Evolutionary conservation across 2,888 invertebrate genomes (phyloP).

Genomic region (Baccha elongata): DNA sequence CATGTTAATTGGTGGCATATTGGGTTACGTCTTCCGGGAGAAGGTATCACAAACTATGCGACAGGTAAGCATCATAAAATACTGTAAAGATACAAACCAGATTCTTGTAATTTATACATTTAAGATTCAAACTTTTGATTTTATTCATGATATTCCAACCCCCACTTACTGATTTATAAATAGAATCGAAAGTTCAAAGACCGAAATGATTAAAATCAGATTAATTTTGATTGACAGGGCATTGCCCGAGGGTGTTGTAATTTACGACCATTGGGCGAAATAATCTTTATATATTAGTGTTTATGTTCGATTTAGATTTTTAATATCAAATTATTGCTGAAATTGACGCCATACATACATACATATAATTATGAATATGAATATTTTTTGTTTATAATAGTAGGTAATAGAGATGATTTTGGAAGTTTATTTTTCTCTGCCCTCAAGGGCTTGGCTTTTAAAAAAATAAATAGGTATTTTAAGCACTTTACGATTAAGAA

Average conservation of each 20-base stretch:
- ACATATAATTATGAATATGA: too few species aligned
- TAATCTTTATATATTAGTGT: too few species aligned
- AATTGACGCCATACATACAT: too few species aligned
- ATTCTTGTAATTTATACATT: not conserved
- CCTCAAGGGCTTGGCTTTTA: too few species aligned
- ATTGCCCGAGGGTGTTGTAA: not conserved
- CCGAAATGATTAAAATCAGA: not conserved
- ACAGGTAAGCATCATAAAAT: slow-evolving; percentile 80
- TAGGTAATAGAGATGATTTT: too few species aligned
- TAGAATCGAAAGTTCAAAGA: slow-evolving; percentile 21
- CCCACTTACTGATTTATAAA: not conserved
- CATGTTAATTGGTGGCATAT: slow-evolving; percentile 94
- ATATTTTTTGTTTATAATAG: too few species aligned
- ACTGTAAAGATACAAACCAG: not conserved
- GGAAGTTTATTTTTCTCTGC: too few species aligned
- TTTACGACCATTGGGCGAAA: not conserved
- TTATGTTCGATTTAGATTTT: too few species aligned
- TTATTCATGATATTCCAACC: not conserved
- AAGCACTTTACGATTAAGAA: too few species aligned
- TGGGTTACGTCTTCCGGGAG: slow-evolving; percentile 94
- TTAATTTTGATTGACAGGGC: slow-evolving; percentile 12
- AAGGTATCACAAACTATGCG: slow-evolving; percentile 90
- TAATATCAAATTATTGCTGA: too few species aligned
- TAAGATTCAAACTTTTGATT: not conserved
- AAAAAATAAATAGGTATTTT: too few species aligned